These are phyloP conservation scores for Rhabdophis nuchalis DNA, from an alignment of 2,797 vertebrate genomes.

Conservation along the genomic window DNA sequence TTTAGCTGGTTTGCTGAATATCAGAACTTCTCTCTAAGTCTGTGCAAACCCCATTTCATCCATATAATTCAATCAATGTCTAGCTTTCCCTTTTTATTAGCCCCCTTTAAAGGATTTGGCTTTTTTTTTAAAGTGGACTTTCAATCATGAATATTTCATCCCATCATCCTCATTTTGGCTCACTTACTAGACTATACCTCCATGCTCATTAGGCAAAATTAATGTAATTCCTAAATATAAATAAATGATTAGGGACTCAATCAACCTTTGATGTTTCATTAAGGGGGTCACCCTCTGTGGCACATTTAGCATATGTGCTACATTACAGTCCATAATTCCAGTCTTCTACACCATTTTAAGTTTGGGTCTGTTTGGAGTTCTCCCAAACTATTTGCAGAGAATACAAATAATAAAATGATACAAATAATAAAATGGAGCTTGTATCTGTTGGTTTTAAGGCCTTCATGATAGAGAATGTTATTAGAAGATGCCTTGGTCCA, in stretches of 20 bases:
- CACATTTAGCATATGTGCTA: neutral
- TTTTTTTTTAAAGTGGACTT: too few relatives aligned
- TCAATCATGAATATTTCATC: neutral
- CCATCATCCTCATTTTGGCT: neutral
- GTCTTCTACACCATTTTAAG: neutral
- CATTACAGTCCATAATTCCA: neutral
- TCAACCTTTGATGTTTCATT: neutral
- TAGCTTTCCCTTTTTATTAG: neutral
- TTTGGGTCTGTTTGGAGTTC: neutral
- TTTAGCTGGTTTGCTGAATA: neutral
- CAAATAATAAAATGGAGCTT: neutral
- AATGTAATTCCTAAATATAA: slow-evolving; percentile 29
- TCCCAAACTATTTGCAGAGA: neutral
- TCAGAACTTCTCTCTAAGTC: neutral
- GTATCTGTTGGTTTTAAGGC: neutral
- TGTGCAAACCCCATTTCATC: neutral
- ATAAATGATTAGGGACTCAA: slow-evolving; percentile 6
- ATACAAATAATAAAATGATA: neutral
- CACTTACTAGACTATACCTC: neutral
- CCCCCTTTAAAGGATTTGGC: neutral
- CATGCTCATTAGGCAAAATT: neutral
- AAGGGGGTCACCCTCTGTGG: neutral
- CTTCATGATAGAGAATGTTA: neutral
- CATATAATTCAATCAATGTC: neutral
- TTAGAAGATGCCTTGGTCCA: neutral